Evolutionary conservation across 2,113 vertebrate species (phyloP), one percentile per base, ranked within the genome.

Genomic region (Micronisus gabar): DNA sequence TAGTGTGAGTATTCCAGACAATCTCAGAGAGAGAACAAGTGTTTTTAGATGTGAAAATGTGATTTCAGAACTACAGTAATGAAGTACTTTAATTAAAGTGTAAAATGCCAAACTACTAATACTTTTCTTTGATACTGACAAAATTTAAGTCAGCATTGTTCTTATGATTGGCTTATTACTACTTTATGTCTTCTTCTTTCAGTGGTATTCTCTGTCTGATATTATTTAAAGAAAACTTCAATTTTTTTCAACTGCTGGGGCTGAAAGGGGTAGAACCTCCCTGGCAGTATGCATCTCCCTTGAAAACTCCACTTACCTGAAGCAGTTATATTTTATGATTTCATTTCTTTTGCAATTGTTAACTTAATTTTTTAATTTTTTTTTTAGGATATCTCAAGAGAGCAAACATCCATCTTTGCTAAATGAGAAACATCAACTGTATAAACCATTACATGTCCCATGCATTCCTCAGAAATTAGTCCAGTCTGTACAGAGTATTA

Each of bases 361-460:
- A 62, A 16, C 25, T 30, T 88, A 25, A 30, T 36, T 38, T 95
- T 75, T 75, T 92, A n/a, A n/a, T 79, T 84, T 86, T 84, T 96
- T 88, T 72, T 86, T 95, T 68, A 98, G 98, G 75, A 16, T 90
- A 47, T 96, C 94, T 97, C 96, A 97, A 95, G 96, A 96, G 40
- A 71, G 21, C n/a, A 93, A 96, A 36, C 75, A 65, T 26, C 13
- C 66, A 22, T 62, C 81, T 92, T 80, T 70, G 65, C 87, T 96
- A 63, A 96, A 92, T 59, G 79, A 95, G 85, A 98, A 97, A 88
- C 78, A 56, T 12, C 86, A 90, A n/a, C 86, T 72, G 47, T 93
- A 67, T 52, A 97, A 94, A 86, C 68, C 94, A 71, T 68, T 98
- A 20, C 56, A 78, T 59, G 83, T 97, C 53, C 93, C 96, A 9